Conservation (phyloP, 2,797 vertebrate species). For the Sorex maritimensis region DNA sequence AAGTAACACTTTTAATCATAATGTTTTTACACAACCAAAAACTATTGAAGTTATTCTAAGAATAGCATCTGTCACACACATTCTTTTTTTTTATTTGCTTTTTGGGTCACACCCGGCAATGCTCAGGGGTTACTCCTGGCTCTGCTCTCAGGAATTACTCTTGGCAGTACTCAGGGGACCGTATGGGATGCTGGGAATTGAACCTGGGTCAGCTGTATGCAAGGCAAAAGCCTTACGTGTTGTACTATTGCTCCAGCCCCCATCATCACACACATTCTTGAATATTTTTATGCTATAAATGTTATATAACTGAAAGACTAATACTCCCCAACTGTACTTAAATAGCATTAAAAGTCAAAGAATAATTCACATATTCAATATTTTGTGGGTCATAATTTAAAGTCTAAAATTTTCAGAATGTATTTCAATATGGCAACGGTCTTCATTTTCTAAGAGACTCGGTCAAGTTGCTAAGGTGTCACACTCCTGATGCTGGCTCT, state of each 20-base stretch:
- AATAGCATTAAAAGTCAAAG: neutral
- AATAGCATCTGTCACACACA: neutral
- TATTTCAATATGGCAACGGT: neutral
- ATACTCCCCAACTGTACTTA: neutral
- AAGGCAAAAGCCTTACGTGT: too few species aligned
- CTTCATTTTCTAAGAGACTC: neutral
- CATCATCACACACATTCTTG: too few species aligned
- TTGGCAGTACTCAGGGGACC: too few species aligned
- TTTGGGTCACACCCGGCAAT: too few species aligned
- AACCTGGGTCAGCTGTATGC: too few species aligned
- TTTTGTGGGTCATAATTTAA: neutral
- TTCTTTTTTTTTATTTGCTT: too few species aligned
- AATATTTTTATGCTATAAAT: too few species aligned
- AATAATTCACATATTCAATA: neutral
- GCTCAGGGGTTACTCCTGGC: too few species aligned
- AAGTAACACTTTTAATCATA: constrained; percentile 20
- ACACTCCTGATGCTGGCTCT: rapidly evolving
- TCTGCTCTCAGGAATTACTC: too few species aligned
- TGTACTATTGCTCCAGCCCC: too few species aligned
- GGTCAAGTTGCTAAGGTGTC: neutral
- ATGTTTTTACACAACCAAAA: neutral
- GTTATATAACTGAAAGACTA: neutral
- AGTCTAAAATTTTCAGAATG: neutral
- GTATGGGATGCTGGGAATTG: too few species aligned
- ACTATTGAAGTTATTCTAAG: neutral